These are phyloP conservation scores for Cochlearius cochlearius DNA, from an alignment of 2,113 vertebrate genomes.

Conservation along the genomic window DNA sequence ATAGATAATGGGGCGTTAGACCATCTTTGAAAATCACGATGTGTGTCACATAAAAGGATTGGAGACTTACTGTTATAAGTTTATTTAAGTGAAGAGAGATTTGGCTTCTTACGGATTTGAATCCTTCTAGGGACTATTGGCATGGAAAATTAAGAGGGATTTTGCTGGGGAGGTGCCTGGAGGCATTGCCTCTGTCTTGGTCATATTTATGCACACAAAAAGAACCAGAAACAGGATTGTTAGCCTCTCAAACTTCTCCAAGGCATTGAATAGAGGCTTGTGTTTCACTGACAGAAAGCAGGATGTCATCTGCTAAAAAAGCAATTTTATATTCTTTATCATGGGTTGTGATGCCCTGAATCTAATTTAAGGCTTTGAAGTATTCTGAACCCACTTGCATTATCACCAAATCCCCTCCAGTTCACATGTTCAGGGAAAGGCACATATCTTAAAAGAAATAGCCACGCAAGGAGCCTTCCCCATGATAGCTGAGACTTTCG, in stretches of 20 bases:
- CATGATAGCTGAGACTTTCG: conserved; percentile 5
- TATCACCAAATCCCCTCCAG: conserved; percentile 7
- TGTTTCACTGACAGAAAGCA: conserved; percentile 58
- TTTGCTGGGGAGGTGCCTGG: conserved; percentile 36
- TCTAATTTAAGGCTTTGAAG: conserved; percentile 60
- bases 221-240: background rate
- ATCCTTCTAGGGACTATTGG: background rate
- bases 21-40: conserved; percentile 43
- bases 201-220: conserved; percentile 26
- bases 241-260: background rate
- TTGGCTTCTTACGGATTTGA: conserved; percentile 26
- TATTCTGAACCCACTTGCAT: background rate
- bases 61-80: conserved; percentile 49
- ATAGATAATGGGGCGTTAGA: conserved; percentile 10
- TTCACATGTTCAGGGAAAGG: background rate
- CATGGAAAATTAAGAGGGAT: conserved; percentile 45
- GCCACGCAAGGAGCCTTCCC: conserved; percentile 7
- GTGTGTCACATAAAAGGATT: conserved; percentile 43
- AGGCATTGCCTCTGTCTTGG: conserved; percentile 21
- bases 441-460: background rate
- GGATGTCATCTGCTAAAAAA: conserved; percentile 60
- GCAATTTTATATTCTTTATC: conserved; percentile 48
- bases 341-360: conserved; percentile 7
- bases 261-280: conserved; percentile 33
- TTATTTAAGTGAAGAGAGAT: conserved; percentile 52